A percentile compares a stretch with the other conserved stretches of the same genome.
Conservation (phyloP, 2,113 vertebrate species). For the Synodontis membranacea region DNA sequence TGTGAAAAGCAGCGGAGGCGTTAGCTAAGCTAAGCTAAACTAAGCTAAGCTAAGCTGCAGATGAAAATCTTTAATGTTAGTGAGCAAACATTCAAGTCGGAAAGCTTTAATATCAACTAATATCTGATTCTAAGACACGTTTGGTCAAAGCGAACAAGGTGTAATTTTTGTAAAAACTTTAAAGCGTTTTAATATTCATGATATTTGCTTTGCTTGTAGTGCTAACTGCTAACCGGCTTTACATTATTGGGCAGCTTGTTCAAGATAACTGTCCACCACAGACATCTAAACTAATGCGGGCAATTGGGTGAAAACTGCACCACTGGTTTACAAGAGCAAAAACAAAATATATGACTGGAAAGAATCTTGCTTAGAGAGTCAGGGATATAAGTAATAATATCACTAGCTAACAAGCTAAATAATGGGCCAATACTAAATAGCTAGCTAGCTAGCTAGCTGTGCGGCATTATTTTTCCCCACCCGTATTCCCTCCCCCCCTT, state of each 20-base stretch:
- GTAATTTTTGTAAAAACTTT: neutral
- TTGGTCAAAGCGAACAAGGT: neutral
- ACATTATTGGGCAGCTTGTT: neutral
- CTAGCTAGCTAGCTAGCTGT: constrained; percentile 11
- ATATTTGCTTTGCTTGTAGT: neutral
- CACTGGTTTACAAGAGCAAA: neutral
- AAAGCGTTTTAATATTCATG: neutral
- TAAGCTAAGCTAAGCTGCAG: neutral
- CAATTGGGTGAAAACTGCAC: neutral
- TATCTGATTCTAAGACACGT: neutral
- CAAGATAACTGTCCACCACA: neutral
- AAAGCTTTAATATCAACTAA: neutral
- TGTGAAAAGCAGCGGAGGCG: neutral
- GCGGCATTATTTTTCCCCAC: constrained; percentile 24
- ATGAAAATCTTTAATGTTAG: neutral
- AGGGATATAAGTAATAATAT: neutral
- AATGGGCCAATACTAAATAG: constrained; percentile 2
- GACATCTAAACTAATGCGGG: too few species aligned
- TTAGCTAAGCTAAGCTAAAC: neutral
- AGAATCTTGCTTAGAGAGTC: too few species aligned
- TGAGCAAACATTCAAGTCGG: too few species aligned
- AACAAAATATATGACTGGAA: neutral
- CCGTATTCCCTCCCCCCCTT: too few species aligned
- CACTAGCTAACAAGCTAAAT: neutral
- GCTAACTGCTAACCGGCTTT: constrained; percentile 17